These are phyloP conservation scores for Coreius guichenoti DNA, from an alignment of 2,797 vertebrate genomes.

Conservation along the genomic window DNA sequence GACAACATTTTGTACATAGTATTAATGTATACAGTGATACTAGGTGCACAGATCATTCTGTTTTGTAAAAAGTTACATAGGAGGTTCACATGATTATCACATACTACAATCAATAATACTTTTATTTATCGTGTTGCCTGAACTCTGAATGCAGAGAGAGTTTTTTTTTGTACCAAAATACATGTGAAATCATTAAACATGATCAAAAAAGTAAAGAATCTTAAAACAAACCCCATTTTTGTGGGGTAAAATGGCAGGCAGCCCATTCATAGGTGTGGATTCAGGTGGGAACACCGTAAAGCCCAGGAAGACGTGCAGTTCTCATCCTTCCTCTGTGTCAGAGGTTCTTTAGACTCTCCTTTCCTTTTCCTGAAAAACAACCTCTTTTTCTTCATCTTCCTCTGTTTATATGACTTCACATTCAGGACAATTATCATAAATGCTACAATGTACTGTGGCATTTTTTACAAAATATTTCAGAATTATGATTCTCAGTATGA, in stretches of 20 bases:
- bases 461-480: background rate
- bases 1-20: slow-evolving; percentile 29
- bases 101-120: slow-evolving; percentile 35
- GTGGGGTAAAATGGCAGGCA: background rate
- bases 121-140: slow-evolving; percentile 31
- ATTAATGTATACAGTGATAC: slow-evolving; percentile 43
- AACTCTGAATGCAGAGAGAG: slow-evolving; percentile 45
- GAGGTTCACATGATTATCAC: slow-evolving; percentile 41
- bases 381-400: slow-evolving; percentile 39
- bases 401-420: slow-evolving; percentile 30
- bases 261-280: slow-evolving; percentile 1
- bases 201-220: background rate
- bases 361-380: slow-evolving; percentile 50
- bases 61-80: slow-evolving; percentile 37
- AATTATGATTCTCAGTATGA: background rate
- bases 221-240: background rate
- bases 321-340: slow-evolving; percentile 50
- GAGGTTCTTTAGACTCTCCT: slow-evolving; percentile 33
- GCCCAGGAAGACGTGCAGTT: background rate
- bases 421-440: background rate
- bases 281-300: background rate
- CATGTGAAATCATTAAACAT: slow-evolving; percentile 18
- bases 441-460: background rate
- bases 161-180: slow-evolving; percentile 48
- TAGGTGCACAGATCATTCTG: slow-evolving; percentile 32